A percentile compares a stretch with the other conserved stretches of the same genome.
Evolutionary conservation across 2,888 invertebrate genomes (phyloP).

Genomic region (Hirtodrosophila histrioides): DNA sequence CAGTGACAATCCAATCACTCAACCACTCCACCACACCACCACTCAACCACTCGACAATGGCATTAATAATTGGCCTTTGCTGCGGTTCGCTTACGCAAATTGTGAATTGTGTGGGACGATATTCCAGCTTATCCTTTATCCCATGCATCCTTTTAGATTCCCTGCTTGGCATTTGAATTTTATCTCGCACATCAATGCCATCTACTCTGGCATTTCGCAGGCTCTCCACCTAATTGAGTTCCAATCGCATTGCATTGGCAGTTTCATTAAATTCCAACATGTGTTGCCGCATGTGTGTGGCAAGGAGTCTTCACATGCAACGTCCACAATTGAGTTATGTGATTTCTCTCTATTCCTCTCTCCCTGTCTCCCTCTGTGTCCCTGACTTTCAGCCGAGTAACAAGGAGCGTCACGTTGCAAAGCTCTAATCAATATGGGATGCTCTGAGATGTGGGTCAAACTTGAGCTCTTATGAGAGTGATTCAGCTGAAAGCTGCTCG

Average conservation of each 20-base stretch:
- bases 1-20: conserved; percentile 46
- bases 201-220: conserved; percentile 53
- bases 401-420: not conserved
- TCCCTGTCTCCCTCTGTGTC: too few relatives aligned
- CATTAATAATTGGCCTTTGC: conserved; percentile 61
- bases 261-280: conserved; percentile 24
- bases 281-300: conserved; percentile 7
- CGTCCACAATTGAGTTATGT: conserved; percentile 48
- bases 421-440: conserved; percentile 6
- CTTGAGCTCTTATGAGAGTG: too few relatives aligned
- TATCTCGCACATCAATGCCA: conserved; percentile 47
- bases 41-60: conserved; percentile 34
- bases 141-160: conserved; percentile 21
- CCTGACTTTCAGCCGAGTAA: too few relatives aligned
- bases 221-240: conserved; percentile 57
- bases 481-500: too few relatives aligned
- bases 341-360: conserved; percentile 5
- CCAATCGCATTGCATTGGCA: conserved; percentile 32
- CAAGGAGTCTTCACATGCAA: not conserved
- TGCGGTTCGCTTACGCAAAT: conserved; percentile 58
- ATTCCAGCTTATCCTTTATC: conserved; percentile 12
- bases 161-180: conserved; percentile 41
- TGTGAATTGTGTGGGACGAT: conserved; percentile 26
- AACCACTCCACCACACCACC: not conserved
- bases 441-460: not conserved